A percentile compares a stretch with the other conserved stretches of the same genome.
phyloP scores from a whole-genome alignment of 2,113 vertebrate genomes.

The Paramisgurnus dabryanus region DNA sequence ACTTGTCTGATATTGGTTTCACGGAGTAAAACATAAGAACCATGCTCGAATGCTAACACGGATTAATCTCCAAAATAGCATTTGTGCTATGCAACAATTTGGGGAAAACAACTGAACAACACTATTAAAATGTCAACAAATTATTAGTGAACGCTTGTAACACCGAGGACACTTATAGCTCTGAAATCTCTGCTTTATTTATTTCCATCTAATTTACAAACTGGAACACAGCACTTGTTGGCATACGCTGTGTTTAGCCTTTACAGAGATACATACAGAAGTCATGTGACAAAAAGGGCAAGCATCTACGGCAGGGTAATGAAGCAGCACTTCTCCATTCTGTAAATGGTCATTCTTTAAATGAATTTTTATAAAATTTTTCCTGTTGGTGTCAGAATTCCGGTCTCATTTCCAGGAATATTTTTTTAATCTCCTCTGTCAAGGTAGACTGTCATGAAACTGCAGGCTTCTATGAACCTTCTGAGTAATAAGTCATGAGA shows the following conservation, averaged over 20 bases:
- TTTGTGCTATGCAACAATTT: neutral
- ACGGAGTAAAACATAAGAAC: neutral
- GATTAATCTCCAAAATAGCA: slow-evolving; percentile 16
- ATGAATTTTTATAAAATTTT: slow-evolving; percentile 19
- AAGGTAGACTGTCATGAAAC: slow-evolving; percentile 1
- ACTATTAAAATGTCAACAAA: neutral
- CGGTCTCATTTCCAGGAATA: neutral
- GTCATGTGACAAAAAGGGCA: neutral
- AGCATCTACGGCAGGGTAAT: neutral
- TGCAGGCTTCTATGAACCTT: neutral
- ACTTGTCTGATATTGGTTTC: slow-evolving; percentile 2
- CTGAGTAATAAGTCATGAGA: slow-evolving; percentile 6
- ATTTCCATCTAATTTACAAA: neutral
- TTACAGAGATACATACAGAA: neutral
- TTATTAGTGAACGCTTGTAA: neutral
- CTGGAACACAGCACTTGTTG: neutral
- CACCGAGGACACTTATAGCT: neutral
- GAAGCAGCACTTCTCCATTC: neutral
- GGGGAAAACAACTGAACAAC: slow-evolving; percentile 12
- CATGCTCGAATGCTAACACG: neutral
- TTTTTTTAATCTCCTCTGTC: slow-evolving; percentile 8
- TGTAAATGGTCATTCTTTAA: slow-evolving; percentile 1
- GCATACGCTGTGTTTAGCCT: neutral
- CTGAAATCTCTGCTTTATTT: neutral
- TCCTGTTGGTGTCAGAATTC: slow-evolving; percentile 21